A percentile compares a stretch with the other conserved stretches of the same genome.
Conservation (phyloP, 2,888 invertebrate genomes). For the Deilephila porcellus region DNA sequence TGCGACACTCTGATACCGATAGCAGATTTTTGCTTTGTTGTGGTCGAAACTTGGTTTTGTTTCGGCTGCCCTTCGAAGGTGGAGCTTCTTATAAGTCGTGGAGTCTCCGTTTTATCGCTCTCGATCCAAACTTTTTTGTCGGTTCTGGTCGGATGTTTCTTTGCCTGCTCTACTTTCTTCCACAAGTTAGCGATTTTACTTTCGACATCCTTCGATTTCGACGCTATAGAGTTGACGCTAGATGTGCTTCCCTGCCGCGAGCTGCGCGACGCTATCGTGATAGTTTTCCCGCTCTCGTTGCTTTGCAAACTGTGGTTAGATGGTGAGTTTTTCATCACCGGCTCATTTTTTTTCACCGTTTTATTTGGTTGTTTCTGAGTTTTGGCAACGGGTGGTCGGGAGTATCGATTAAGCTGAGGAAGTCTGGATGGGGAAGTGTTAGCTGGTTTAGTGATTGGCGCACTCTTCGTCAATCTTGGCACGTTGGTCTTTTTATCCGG, state of each 20-base stretch:
- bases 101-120: slow-evolving; percentile 65
- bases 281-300: slow-evolving; percentile 78
- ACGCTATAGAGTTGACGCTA: slow-evolving; percentile 86
- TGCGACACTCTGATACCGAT: slow-evolving; percentile 77
- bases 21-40: slow-evolving; percentile 79
- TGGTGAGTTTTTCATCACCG: slow-evolving; percentile 77
- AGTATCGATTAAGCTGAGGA: slow-evolving; percentile 65
- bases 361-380: slow-evolving; percentile 55
- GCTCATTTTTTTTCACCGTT: slow-evolving; percentile 55
- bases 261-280: slow-evolving; percentile 66
- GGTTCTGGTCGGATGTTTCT: slow-evolving; percentile 83
- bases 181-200: slow-evolving; percentile 92
- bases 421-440: slow-evolving; percentile 78
- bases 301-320: slow-evolving; percentile 85
- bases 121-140: slow-evolving; percentile 87
- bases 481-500: slow-evolving; percentile 61
- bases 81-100: slow-evolving; percentile 85
- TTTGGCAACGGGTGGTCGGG: slow-evolving; percentile 61
- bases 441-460: slow-evolving; percentile 61
- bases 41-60: slow-evolving; percentile 59
- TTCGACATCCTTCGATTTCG: slow-evolving; percentile 86
- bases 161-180: slow-evolving; percentile 90
- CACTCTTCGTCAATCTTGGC: slow-evolving; percentile 55
- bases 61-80: slow-evolving; percentile 87
- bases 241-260: slow-evolving; percentile 79